Evolutionary conservation across 64 coral and sea anemone genomes (phyloP).

Genomic region (Montipora foliosa): DNA sequence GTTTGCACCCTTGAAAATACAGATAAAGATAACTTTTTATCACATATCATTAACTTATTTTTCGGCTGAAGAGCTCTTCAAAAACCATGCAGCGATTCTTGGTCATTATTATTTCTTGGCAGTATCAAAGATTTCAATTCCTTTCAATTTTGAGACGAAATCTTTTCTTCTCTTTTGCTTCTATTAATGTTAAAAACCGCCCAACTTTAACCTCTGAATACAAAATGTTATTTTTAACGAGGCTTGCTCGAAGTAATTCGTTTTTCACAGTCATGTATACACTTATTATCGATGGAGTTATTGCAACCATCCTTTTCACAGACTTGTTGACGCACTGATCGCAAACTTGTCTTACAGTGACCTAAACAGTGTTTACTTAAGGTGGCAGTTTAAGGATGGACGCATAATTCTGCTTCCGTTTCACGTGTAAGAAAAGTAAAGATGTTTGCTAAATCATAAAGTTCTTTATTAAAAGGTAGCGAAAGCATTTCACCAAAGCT

Average conservation of each 20-base stretch:
- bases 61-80: not conserved
- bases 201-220: not conserved
- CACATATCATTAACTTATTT: not conserved
- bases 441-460: not conserved
- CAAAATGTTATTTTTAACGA: not conserved
- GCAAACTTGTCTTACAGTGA: conserved; percentile 3
- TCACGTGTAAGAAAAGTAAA: not conserved
- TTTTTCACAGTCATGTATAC: not conserved
- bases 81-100: not conserved
- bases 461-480: conserved; percentile 19
- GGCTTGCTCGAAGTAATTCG: not conserved
- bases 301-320: conserved; percentile 1
- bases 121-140: not conserved
- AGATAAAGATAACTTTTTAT: conserved; percentile 4
- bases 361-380: conserved; percentile 33
- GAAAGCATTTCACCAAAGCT: conserved; percentile 19
- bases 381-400: conserved; percentile 9
- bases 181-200: not conserved
- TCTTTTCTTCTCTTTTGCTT: not conserved
- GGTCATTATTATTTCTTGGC: not conserved
- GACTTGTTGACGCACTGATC: conserved; percentile 29
- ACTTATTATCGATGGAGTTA: not conserved
- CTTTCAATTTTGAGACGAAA: not conserved
- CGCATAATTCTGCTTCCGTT: conserved; percentile 45
- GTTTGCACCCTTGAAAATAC: conserved; percentile 34